Evolutionary conservation across 2,797 vertebrate genomes (phyloP).

Genomic region (Valencia hispanica): DNA sequence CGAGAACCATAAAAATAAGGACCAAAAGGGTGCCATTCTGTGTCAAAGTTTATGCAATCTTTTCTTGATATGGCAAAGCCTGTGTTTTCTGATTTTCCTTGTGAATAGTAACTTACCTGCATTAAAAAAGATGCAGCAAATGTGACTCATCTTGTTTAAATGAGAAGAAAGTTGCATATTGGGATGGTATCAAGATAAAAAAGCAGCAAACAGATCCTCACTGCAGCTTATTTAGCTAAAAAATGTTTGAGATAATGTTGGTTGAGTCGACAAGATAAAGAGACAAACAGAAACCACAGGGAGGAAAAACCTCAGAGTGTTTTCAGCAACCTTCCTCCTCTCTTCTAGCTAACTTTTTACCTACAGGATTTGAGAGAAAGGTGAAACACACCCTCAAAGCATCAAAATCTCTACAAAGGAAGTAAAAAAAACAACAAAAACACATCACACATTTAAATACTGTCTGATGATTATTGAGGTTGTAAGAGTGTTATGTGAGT

Average conservation of each 20-base stretch:
- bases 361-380: slow-evolving; percentile 50
- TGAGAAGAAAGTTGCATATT: slow-evolving; percentile 8
- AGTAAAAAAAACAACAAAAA: slow-evolving; percentile 23
- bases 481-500: slow-evolving; percentile 22
- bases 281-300: slow-evolving; percentile 31
- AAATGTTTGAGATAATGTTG: slow-evolving; percentile 32
- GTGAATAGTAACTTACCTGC: slow-evolving; percentile 10
- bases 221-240: slow-evolving; percentile 31
- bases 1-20: neutral
- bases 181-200: slow-evolving; percentile 21
- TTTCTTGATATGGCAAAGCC: neutral
- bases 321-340: slow-evolving; percentile 34
- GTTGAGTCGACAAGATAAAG: slow-evolving; percentile 42
- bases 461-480: slow-evolving; percentile 39
- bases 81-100: neutral
- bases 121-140: slow-evolving; percentile 34
- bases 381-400: slow-evolving; percentile 23
- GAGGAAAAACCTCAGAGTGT: slow-evolving; percentile 20
- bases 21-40: neutral
- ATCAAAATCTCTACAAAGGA: slow-evolving; percentile 14
- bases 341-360: slow-evolving; percentile 40
- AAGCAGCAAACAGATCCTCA: slow-evolving; percentile 38
- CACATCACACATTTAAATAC: slow-evolving; percentile 61
- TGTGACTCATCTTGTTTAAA: slow-evolving; percentile 32
- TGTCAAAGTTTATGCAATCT: slow-evolving; percentile 60